Evolutionary conservation across 2,888 invertebrate genomes (phyloP), one percentile per base, ranked within the genome.

Genomic region (Dioctria rufipes): DNA sequence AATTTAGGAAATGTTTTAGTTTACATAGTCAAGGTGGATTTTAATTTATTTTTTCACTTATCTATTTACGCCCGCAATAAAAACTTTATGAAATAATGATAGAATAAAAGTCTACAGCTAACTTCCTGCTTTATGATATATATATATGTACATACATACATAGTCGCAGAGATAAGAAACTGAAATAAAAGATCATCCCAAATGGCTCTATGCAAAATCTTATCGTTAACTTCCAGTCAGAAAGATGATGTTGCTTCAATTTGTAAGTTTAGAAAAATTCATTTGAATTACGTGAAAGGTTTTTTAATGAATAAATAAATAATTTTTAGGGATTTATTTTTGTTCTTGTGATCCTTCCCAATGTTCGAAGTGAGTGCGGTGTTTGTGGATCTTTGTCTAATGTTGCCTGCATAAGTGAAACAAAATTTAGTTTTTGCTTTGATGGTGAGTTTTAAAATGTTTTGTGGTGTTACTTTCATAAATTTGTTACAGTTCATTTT

Each of bases 401-500:
- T n/a, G 46, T 46, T 13, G 66, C 66, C 5, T 66, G 66, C 66
- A n/a, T 66, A 25, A 6, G 43, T 13, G 66, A 66, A 66, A 66
- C 11, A 11, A 43, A n/a, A 13, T 66, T 66, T 43, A 5, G 42
- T 5, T 43, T n/a, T 43, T 66, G 66, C n/a, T 42, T n/a, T n/a
- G 66, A 13, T 25, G 66, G 66, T 66, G n/a, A 42, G 46, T 43
- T 13, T 61, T 13, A 13, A 60, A 11, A 60, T 60, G 5, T 13
- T 60, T 60, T 3, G 25, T 25, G 25, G 25, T 25, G 25, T 25
- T 25, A 25, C 25, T 25, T 25, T 25, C 0, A 25, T 25, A 25
- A 25, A 25, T 25, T 25, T 25, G 25, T 25, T 2, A 25, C 2
- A 25, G 25, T 25, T 25, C 25, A 25, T 25, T 25, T 25, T 25